Percentiles rank a stretch among this genome's conserved stretches.
Evolutionary conservation across 2,888 invertebrate genomes (phyloP).

Genomic region (Drosophila mimica): DNA sequence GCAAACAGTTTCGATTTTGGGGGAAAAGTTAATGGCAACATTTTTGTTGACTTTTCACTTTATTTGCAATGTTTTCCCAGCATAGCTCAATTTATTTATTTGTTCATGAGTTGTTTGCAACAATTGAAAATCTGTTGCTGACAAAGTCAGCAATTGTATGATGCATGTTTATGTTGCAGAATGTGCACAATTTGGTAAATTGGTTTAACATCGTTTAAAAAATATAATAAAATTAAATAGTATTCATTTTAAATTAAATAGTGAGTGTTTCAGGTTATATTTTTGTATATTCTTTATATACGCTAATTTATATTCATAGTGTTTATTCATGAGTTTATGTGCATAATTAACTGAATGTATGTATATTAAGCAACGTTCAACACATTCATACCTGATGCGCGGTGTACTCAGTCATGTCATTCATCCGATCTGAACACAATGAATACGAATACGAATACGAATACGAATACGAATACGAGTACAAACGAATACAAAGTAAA

Average conservation of each 20-base stretch:
- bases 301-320: neutral
- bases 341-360: neutral
- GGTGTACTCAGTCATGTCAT: slow-evolving; percentile 21
- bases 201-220: neutral
- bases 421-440: slow-evolving; percentile 47
- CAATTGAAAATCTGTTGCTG: slow-evolving; percentile 75
- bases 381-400: neutral
- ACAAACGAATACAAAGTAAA: slow-evolving; percentile 48
- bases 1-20: slow-evolving; percentile 74
- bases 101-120: slow-evolving; percentile 55
- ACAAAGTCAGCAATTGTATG: slow-evolving; percentile 62
- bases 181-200: neutral
- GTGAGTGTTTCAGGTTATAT: neutral
- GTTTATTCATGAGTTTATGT: neutral
- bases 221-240: neutral
- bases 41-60: slow-evolving; percentile 75
- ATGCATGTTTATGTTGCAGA: slow-evolving; percentile 29
- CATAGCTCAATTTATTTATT: slow-evolving; percentile 8
- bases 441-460: slow-evolving; percentile 56
- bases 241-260: neutral
- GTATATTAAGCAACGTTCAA: neutral
- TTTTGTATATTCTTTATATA: neutral
- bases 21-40: slow-evolving; percentile 69
- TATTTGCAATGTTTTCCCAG: slow-evolving; percentile 55
- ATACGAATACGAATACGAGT: slow-evolving; percentile 54